A percentile compares a stretch with the other conserved stretches of the same genome.
These are phyloP conservation scores for Halcyon leucocephala DNA, from an alignment of 2,797 vertebrate species.

Conservation along the genomic window DNA sequence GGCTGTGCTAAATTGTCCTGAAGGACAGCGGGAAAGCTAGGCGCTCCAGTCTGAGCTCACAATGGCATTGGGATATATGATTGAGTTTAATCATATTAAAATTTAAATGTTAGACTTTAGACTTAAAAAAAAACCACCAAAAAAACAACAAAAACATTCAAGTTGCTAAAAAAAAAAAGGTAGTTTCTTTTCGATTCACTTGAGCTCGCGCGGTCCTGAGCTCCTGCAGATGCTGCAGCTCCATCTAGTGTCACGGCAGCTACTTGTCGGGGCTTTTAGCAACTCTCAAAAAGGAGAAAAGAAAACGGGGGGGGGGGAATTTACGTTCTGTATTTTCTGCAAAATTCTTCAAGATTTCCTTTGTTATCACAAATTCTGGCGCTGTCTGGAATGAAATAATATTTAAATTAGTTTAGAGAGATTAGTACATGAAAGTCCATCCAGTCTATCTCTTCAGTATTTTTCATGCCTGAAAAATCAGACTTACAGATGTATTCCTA, in stretches of 20 bases:
- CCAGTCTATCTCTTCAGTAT: neutral
- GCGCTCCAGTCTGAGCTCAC: neutral
- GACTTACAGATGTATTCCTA: neutral
- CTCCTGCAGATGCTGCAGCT: slow-evolving; percentile 20
- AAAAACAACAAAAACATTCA: neutral
- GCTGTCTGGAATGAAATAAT: neutral
- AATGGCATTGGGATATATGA: neutral
- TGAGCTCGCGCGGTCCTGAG: neutral
- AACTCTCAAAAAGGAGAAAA: neutral
- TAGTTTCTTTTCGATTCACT: neutral
- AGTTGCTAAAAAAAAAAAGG: neutral
- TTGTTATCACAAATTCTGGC: neutral
- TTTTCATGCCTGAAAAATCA: neutral
- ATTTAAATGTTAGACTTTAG: slow-evolving; percentile 18
- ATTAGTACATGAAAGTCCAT: neutral
- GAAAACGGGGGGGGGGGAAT: neutral
- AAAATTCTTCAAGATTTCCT: neutral
- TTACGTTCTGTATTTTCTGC: neutral
- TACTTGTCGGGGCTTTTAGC: neutral
- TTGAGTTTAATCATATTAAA: slow-evolving; percentile 18
- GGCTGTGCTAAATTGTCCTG: slow-evolving; percentile 55
- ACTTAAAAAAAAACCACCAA: neutral
- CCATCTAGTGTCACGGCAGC: slow-evolving; percentile 65
- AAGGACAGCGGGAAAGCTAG: slow-evolving; percentile 54
- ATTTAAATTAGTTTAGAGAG: neutral